Base-by-base conservation (phyloP, 2,113 vertebrate genomes). In the Edolisoma coerulescens region DNA sequence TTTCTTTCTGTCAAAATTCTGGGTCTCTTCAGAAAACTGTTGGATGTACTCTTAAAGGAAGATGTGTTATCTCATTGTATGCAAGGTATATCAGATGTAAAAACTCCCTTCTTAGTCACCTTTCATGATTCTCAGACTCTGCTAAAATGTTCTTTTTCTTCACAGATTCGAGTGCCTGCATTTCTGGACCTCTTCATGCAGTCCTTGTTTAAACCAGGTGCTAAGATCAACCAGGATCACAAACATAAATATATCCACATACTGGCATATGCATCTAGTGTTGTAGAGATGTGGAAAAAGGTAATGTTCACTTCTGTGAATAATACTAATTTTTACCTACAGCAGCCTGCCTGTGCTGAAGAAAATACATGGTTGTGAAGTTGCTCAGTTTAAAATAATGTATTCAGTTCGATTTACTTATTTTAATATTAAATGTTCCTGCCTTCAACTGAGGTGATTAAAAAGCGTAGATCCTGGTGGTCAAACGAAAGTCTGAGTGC, bases 211-310 rank as follows among this genome's bases (percentile, higher is more conserved):
- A 99, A 99, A 50, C 99, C 99, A 0, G 99, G 99, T 24, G 99
- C 99, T n/a, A 99, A 99, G 96, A 99, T 99, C 95, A 99, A 99
- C 98, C 99, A 99, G 95, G 99, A 99, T 95, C 99, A 99, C 80
- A 99, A 99, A 89, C 99, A 99, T 97, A 99, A 99, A 93, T 99
- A 99, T 86, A 99, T 99, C 94, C 99, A 99, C 96, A 99, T 99
- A 90, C 83, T 99, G 97, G 99, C 99, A 1, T 99, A 99, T 3
- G 99, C 99, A 18, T 99, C 99, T 32, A 99, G 99, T 5, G 99
- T 99, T 78, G 99, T 99, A 13, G 99, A 99, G 96, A 99, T 99
- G 13, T 99, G 99, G 99, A 99, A 99, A 89, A 99, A 99, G 99
- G 99, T 99, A 96, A 93, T 4, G 3, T n/a, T 42, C 0, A 7